Base-by-base conservation (phyloP, 2,888 invertebrate species). In the Linyphia triangularis region DNA sequence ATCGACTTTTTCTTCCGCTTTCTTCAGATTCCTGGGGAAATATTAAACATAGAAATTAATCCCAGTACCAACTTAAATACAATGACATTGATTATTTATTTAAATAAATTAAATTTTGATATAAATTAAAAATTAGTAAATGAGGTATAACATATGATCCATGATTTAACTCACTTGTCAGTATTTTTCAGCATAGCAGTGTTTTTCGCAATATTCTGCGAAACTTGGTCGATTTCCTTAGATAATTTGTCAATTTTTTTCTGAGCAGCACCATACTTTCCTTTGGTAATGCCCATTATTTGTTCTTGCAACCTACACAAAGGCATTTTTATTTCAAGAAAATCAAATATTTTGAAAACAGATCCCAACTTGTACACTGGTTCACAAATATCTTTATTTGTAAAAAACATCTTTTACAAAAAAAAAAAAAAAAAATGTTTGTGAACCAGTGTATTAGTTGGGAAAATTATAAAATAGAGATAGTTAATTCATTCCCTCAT, bases 261-360 rank as follows among this genome's bases (percentile, higher is more conserved):
- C 33, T 88, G 86, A 40, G 67, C 86, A 22, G 75, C 28, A 3
- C 86, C 86, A 69, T 75, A 75, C 28, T 88, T 88, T 37, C 86
- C 86, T 75, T 88, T 88, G 2, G 86, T 88, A 9, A 88, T 40
- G 6, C 81, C 24, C 33, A 88, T 10, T 28, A 88, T 88, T 69
- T 88, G 24, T 6, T 75, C 81, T 30, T 88, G 86, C 22, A 88
- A 40, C 0, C 86, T 88, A 16, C 0, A 40, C 37, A 22, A 43
- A 37, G 16, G 9, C 19, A 59, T 1, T 1, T 59, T 9, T 2
- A 9, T 59, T 9, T 59, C 9, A 59, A n/a, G n/a, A n/a, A n/a
- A n/a, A n/a, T n/a, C n/a, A n/a, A n/a, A n/a, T n/a, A n/a, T n/a
- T n/a, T n/a, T n/a, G n/a, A n/a, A n/a, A n/a, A n/a, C n/a, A n/a